Evolutionary conservation across 92 coral and sea anemone genomes (phyloP), one percentile per base, ranked within the genome.

Genomic region (Virgularia gustaviana): DNA sequence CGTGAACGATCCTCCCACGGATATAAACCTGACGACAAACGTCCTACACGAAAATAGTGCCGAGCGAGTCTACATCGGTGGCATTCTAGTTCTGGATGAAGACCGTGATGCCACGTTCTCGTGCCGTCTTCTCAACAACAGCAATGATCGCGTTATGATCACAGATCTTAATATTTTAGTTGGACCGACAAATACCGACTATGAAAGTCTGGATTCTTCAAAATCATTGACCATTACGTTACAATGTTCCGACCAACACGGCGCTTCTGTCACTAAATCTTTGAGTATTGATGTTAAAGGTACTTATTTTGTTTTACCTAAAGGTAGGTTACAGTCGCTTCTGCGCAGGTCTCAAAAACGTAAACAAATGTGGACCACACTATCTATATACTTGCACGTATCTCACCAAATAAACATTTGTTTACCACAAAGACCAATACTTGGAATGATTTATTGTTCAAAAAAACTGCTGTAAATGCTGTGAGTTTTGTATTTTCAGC

Each of bases 1-100:
- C 66, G 84, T 77, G 65, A 92, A 92, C 79, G 98, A 92, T 56
- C 86, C 98, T 2, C 98, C 98, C 35, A 85, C 65, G 10, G 85
- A 82, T 66, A 76, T 92, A 57, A 49, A 8, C 24, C 35, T 68
- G 4, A 43, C 18, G 3, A 15, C 0, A 10, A 34, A 68, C 25
- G 78, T 36, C 1, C 84, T 92, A 32, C 79, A 83, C 24, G 98
- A 92, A 67, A 82, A 89, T 77, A 83, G 92, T 51, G 82, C 44
- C 13, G 73, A 79, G 44, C 42, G 75, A 13, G 76, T 82, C 15
- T 72, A 86, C 8, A 82, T 92, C 61, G 88, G 96, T 36, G 51
- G 64, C 15, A 82, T 92, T 29, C 30, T 24, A 9, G 84, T 92
- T 35, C 38, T 65, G 11, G 98, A 92, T 41, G 79, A 89, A 73